A percentile compares a stretch with the other conserved stretches of the same genome.
These are phyloP conservation scores for Probosciger aterrimus DNA, from an alignment of 2,113 vertebrate genomes.

Conservation along the genomic window DNA sequence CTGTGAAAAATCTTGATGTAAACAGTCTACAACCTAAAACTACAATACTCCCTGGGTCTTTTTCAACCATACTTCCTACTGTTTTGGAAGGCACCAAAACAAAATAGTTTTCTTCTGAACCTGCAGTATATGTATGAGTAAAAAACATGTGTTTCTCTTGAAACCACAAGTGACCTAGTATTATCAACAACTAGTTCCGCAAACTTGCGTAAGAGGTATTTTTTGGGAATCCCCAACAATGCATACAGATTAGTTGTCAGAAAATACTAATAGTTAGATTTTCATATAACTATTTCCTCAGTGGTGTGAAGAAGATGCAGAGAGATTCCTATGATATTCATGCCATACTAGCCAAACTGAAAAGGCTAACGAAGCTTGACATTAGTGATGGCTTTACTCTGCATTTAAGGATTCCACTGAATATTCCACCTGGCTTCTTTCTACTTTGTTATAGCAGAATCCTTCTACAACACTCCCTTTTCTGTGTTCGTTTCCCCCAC, in stretches of 20 bases:
- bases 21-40: neutral
- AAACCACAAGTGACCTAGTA: neutral
- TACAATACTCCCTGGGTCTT: neutral
- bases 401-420: neutral
- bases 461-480: neutral
- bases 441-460: neutral
- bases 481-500: neutral
- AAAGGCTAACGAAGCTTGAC: neutral
- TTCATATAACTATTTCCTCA: neutral
- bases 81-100: neutral
- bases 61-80: neutral
- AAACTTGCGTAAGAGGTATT: neutral
- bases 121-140: neutral
- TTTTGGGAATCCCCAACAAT: neutral
- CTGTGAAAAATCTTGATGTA: neutral
- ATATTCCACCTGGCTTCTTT: neutral
- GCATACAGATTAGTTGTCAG: accelerated
- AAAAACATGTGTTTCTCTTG: neutral
- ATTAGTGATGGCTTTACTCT: neutral
- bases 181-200: neutral
- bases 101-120: neutral
- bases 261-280: neutral
- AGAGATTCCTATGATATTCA: neutral
- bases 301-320: neutral
- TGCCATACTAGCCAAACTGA: neutral